Percentiles rank a stretch among this genome's conserved stretches.
These are phyloP conservation scores for Sternotherus odoratus DNA, from an alignment of 2,797 vertebrate genomes.

Conservation along the genomic window DNA sequence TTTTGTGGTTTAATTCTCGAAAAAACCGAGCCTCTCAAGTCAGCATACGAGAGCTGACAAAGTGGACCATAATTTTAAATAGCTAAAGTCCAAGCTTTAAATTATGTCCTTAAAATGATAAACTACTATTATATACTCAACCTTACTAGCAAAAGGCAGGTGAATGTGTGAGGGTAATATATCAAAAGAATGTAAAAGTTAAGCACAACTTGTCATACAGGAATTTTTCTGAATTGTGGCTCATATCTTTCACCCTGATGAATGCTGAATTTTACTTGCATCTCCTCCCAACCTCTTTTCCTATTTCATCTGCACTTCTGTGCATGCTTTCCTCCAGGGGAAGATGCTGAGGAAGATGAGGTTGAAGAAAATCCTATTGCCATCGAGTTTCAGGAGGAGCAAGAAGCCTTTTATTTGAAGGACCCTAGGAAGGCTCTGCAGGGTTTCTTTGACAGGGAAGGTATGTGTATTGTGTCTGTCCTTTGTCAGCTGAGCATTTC, in stretches of 20 bases:
- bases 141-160: not conserved
- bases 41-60: not conserved
- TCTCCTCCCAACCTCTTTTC: not conserved
- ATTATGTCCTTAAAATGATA: not conserved
- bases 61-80: not conserved
- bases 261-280: not conserved
- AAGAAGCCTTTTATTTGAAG: conserved; percentile 95
- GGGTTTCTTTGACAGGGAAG: conserved; percentile 98
- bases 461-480: conserved; percentile 73
- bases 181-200: not conserved
- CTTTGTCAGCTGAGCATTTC: not conserved
- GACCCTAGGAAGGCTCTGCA: conserved; percentile 97
- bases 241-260: not conserved
- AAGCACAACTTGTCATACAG: not conserved
- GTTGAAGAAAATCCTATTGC: conserved; percentile 97
- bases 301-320: not conserved
- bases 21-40: not conserved
- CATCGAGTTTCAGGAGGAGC: conserved; percentile 94
- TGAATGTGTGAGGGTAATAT: not conserved
- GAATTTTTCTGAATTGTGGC: fast-evolving
- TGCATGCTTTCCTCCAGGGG: conserved; percentile 78
- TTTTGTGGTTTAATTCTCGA: not conserved
- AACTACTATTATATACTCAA: fast-evolving
- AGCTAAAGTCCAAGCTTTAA: not conserved
- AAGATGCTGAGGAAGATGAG: conserved; percentile 94